phyloP scores from a whole-genome alignment of 2,888 invertebrate species.

The Pachymerium ferrugineum region DNA sequence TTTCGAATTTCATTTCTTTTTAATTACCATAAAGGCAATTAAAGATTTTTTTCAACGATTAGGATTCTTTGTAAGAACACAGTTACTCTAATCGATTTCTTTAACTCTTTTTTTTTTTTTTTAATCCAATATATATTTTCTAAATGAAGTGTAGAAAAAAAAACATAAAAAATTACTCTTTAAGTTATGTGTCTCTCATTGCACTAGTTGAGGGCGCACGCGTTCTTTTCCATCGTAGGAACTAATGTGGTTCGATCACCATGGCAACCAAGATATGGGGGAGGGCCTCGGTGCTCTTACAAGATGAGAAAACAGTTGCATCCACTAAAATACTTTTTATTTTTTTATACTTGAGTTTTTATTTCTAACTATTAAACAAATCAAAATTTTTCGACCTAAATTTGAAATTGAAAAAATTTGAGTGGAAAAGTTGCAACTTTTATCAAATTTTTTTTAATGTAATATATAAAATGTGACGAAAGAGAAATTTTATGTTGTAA shows the following conservation, averaged over 20 bases:
- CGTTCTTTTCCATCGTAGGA: slow-evolving; percentile 2
- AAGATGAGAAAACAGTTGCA: slow-evolving; percentile 13
- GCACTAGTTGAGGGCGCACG: background rate
- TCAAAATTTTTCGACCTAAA: background rate
- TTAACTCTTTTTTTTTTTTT: background rate
- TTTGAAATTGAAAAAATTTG: background rate
- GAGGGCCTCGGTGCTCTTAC: background rate
- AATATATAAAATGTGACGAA: too few relatives aligned
- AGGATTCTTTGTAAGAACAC: too few relatives aligned
- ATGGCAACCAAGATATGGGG: slow-evolving; percentile 4
- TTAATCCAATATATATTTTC: background rate
- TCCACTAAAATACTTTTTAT: too few relatives aligned
- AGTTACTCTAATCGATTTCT: background rate
- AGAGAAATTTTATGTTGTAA: too few relatives aligned
- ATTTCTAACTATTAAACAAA: background rate
- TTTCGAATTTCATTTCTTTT: too few relatives aligned
- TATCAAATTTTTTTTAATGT: too few relatives aligned
- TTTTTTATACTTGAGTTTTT: too few relatives aligned
- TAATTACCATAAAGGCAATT: too few relatives aligned
- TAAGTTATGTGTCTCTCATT: slow-evolving; percentile 4
- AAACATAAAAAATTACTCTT: background rate
- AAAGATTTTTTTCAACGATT: too few relatives aligned
- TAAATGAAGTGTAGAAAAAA: background rate
- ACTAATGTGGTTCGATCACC: slow-evolving; percentile 13
- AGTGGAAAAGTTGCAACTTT: too few relatives aligned